Evolutionary conservation across 2,113 vertebrate genomes (phyloP), one percentile per base, ranked within the genome.

Genomic region (Chauna torquata): DNA sequence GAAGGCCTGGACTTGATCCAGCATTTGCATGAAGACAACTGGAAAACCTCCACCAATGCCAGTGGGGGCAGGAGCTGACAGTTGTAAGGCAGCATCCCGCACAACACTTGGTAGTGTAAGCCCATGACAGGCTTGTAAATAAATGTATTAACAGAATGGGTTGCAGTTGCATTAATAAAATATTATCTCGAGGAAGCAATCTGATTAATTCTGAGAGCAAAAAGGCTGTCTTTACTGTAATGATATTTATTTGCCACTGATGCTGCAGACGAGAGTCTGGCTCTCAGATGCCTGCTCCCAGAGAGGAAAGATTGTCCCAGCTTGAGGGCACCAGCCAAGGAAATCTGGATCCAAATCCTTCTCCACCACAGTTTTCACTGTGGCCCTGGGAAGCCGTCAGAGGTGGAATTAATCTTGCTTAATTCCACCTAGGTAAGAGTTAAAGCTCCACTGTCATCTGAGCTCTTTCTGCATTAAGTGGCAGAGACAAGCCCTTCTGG

Each of bases 141-240:
- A 80, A 42, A 64, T 24, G 12, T 59, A 15, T 52, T 82, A 45
- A 95, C 68, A 72, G 57, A 30, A 57, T 2, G 8, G 11, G 69
- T 54, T 90, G 44, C 65, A 49, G 50, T 84, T 86, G 55, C 69
- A 75, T 81, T 91, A 25, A 89, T 91, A 66, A 87, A 91, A 75
- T 86, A 76, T 66, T 90, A 83, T 88, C 78, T 82, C 15, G 28
- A 74, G 77, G 76, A 95, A 95, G 79, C 76, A 87, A 84, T 75
- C 61, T 86, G 55, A 93, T 84, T 91, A 82, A 71, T 95, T 79
- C 57, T 79, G 69, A 94, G 47, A 93, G 18, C 47, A 12, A 95
- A 83, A 88, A 86, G 82, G 86, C 61, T 75, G 68, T 90, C 52
- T 92, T 75, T 91, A 2, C 68, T 92, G 47, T 84, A 45, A 28